Conservation (phyloP, 2,888 invertebrate genomes). For the Hypomecis punctinalis region DNA sequence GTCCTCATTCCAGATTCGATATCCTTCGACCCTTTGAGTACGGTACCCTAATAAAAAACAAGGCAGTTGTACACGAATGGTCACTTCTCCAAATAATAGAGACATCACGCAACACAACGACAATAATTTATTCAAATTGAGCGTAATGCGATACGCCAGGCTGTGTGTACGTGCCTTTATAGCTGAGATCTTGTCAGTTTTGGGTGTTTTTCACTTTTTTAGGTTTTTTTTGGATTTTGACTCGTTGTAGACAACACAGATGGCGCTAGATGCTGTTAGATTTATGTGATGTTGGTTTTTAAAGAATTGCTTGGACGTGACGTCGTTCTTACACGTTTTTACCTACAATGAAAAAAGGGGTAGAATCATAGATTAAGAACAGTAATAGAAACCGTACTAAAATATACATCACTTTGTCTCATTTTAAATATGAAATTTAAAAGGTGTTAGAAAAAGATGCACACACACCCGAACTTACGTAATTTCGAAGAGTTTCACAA, state of each 20-base stretch:
- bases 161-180: constrained; percentile 67
- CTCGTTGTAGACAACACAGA: constrained; percentile 14
- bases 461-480: too few species aligned
- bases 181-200: constrained; percentile 49
- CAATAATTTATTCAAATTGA: constrained; percentile 78
- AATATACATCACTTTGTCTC: too few species aligned
- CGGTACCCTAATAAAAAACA: constrained; percentile 18
- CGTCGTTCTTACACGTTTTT: background rate
- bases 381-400: too few species aligned
- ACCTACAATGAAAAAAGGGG: too few species aligned
- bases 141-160: constrained; percentile 72
- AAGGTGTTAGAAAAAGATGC: too few species aligned
- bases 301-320: constrained; percentile 30
- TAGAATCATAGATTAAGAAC: too few species aligned
- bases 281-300: constrained; percentile 30
- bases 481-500: too few species aligned
- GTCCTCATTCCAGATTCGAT: too few species aligned
- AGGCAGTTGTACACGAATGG: constrained; percentile 45
- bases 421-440: too few species aligned
- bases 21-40: too few species aligned
- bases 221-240: constrained; percentile 4
- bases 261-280: constrained; percentile 26
- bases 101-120: constrained; percentile 66
- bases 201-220: constrained; percentile 31
- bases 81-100: constrained; percentile 66